A percentile compares a stretch with the other conserved stretches of the same genome.
phyloP scores from a whole-genome alignment of 1,140 invertebrate species.

The Bombus superbus region DNA sequence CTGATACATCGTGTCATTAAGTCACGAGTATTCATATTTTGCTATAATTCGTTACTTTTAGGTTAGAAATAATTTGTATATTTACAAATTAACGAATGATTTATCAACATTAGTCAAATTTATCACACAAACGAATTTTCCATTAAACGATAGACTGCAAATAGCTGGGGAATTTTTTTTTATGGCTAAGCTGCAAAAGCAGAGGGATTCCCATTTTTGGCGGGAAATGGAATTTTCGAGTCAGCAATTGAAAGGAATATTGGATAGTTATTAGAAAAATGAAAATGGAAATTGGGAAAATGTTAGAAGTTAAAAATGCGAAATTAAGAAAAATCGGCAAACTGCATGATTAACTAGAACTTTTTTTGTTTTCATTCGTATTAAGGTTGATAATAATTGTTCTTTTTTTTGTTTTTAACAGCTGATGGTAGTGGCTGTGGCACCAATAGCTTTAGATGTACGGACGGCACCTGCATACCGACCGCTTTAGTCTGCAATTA shows the following conservation, averaged over 20 bases:
- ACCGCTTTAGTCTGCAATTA: slow-evolving; percentile 94
- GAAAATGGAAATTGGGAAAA: too few relatives aligned
- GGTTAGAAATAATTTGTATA: slow-evolving; percentile 19
- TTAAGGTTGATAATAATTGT: neutral
- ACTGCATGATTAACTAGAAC: too few relatives aligned
- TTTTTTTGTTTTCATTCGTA: too few relatives aligned
- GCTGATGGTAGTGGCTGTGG: slow-evolving; percentile 82
- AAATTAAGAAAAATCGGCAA: too few relatives aligned
- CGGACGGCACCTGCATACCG: slow-evolving; percentile 94
- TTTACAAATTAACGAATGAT: neutral
- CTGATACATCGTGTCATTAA: slow-evolving; percentile 52
- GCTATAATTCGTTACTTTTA: slow-evolving; percentile 44
- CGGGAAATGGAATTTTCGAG: too few relatives aligned
- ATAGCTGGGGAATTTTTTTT: too few relatives aligned
- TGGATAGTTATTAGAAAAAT: too few relatives aligned
- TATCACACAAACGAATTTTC: neutral
- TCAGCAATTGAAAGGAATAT: too few relatives aligned
- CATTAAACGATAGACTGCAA: too few relatives aligned
- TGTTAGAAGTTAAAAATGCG: too few relatives aligned
- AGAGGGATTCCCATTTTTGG: too few relatives aligned
- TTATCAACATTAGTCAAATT: neutral
- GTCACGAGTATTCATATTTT: slow-evolving; percentile 37
- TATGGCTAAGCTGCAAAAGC: too few relatives aligned
- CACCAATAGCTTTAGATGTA: slow-evolving; percentile 90
- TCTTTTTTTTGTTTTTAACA: slow-evolving; percentile 54